phyloP scores from a whole-genome alignment of 2,113 vertebrate species.

The Planiliza haematocheilus region DNA sequence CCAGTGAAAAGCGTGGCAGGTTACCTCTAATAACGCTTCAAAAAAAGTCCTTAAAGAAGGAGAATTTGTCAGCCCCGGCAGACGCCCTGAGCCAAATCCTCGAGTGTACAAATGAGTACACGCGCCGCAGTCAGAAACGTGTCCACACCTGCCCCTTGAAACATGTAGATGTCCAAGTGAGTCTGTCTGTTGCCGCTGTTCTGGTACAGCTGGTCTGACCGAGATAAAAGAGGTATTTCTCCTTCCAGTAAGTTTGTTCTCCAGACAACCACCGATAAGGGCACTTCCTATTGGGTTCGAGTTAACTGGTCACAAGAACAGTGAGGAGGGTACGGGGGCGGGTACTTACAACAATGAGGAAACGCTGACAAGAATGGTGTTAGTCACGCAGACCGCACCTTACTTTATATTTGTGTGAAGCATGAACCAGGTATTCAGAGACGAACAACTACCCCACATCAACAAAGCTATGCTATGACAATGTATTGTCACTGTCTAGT shows the following conservation, averaged over 20 bases:
- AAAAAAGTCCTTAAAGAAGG: background rate
- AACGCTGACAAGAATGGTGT: background rate
- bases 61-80: background rate
- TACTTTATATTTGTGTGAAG: background rate
- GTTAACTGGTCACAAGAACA: background rate
- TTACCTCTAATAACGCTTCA: background rate
- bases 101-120: too few species aligned
- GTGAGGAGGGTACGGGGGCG: background rate
- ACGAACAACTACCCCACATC: background rate
- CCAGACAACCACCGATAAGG: constrained; percentile 12
- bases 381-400: background rate
- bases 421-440: background rate
- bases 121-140: background rate
- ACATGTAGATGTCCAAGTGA: background rate
- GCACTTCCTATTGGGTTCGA: constrained; percentile 16
- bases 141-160: background rate
- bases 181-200: background rate
- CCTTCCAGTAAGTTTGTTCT: background rate
- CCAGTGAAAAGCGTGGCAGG: background rate
- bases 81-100: background rate
- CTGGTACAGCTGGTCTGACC: background rate
- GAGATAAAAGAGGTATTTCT: constrained; percentile 2
- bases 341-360: constrained; percentile 12
- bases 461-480: background rate
- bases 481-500: background rate